phyloP scores from a whole-genome alignment of 2,113 vertebrate species.

The Crotalus helleri region DNA sequence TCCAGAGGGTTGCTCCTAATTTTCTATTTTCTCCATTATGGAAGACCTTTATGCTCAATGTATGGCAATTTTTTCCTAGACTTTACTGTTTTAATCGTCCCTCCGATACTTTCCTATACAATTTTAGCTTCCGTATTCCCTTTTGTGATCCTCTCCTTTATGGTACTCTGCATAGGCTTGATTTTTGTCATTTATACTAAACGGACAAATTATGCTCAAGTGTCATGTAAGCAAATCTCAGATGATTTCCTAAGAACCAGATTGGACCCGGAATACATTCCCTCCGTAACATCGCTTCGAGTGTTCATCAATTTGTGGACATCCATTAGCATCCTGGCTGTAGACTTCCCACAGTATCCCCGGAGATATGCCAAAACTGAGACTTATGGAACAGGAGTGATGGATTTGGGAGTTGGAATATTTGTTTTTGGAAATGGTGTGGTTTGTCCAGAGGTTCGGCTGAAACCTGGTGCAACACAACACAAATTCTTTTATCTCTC shows the following conservation, averaged over 20 bases:
- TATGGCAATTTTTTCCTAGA: constrained; percentile 77
- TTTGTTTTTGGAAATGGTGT: constrained; percentile 88
- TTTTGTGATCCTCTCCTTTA: constrained; percentile 58
- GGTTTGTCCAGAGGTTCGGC: constrained; percentile 84
- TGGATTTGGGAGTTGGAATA: constrained; percentile 92
- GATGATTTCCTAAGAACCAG: constrained; percentile 68
- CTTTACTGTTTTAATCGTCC: constrained; percentile 77
- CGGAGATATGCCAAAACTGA: constrained; percentile 90
- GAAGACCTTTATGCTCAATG: constrained; percentile 61
- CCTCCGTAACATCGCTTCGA: constrained; percentile 82
- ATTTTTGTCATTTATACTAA: constrained; percentile 66
- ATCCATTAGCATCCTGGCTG: constrained; percentile 87
- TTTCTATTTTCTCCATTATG: constrained; percentile 62
- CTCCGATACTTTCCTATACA: constrained; percentile 80
- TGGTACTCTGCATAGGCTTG: constrained; percentile 53
- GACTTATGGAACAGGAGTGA: constrained; percentile 90
- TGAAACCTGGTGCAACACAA: constrained; percentile 40
- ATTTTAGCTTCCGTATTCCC: constrained; percentile 73
- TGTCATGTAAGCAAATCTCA: constrained; percentile 50
- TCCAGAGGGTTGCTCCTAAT: constrained; percentile 81
- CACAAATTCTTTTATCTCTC: constrained; percentile 62
- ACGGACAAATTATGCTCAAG: constrained; percentile 35
- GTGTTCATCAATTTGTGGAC: constrained; percentile 85
- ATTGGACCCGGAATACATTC: constrained; percentile 73
- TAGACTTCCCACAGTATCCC: constrained; percentile 90